phyloP scores from a whole-genome alignment of 2,888 invertebrate species.

The Xestia xanthographa region DNA sequence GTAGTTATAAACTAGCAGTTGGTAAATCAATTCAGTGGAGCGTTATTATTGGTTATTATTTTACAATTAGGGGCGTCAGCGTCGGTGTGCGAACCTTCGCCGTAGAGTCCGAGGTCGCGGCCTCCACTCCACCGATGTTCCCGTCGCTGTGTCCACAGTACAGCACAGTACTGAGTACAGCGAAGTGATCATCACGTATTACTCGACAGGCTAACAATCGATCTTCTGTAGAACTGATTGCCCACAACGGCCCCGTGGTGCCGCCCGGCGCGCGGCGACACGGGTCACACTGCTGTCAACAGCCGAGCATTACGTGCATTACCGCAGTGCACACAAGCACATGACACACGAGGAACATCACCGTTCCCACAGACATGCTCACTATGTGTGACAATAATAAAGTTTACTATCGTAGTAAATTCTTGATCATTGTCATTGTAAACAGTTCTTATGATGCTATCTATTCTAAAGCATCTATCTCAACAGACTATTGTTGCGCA shows the following conservation, averaged over 20 bases:
- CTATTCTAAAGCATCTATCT: slow-evolving; percentile 55
- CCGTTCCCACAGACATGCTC: slow-evolving; percentile 26
- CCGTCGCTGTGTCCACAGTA: neutral
- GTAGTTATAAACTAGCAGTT: slow-evolving; percentile 2
- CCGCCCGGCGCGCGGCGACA: neutral
- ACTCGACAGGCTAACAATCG: neutral
- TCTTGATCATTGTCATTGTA: slow-evolving; percentile 22
- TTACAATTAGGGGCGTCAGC: slow-evolving; percentile 30
- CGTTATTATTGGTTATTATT: slow-evolving; percentile 48
- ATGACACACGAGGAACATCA: neutral
- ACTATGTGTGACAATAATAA: slow-evolving; percentile 1
- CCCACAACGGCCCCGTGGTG: neutral
- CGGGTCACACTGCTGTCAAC: neutral
- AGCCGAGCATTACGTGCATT: neutral
- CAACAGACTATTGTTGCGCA: neutral
- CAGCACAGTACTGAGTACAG: neutral
- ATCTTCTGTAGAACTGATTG: neutral
- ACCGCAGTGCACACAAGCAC: neutral
- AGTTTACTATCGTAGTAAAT: slow-evolving; percentile 43
- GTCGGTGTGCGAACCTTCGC: slow-evolving; percentile 7
- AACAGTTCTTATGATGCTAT: slow-evolving; percentile 21
- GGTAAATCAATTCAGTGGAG: slow-evolving; percentile 28
- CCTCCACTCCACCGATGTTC: neutral
- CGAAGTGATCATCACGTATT: neutral
- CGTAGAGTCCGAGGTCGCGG: slow-evolving; percentile 38